Percentiles rank a stretch among this genome's conserved stretches.
Evolutionary conservation across 2,113 vertebrate species (phyloP).

Genomic region (Tricholaema leucomelas): DNA sequence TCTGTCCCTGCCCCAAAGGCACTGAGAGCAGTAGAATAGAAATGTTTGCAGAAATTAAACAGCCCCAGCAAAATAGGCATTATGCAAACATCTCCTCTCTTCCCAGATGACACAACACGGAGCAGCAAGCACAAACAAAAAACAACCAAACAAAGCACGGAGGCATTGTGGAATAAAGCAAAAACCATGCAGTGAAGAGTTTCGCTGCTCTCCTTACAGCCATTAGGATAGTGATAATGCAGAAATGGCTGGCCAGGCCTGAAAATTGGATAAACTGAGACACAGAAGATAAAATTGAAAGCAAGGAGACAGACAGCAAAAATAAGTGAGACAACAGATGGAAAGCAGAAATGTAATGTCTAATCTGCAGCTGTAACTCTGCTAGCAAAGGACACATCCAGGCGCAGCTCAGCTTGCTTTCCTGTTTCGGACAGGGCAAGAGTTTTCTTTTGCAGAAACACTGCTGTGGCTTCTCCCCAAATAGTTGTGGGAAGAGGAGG

Average conservation of each 20-base stretch:
- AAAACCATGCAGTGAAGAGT: background rate
- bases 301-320: conserved; percentile 42
- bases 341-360: conserved; percentile 33
- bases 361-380: conserved; percentile 37
- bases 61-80: conserved; percentile 21
- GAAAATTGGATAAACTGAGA: conserved; percentile 46
- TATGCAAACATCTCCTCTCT: conserved; percentile 32
- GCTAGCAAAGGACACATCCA: background rate
- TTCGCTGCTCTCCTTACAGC: conserved; percentile 6
- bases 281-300: conserved; percentile 37
- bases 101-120: conserved; percentile 7
- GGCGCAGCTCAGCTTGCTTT: background rate
- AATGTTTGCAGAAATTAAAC: conserved; percentile 36
- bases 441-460: background rate
- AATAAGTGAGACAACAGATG: conserved; percentile 43
- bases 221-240: conserved; percentile 23
- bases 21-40: background rate
- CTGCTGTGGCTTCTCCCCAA: background rate
- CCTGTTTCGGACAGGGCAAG: background rate
- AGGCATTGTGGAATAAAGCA: background rate
- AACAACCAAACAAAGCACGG: background rate
- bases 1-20: conserved; percentile 29
- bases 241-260: conserved; percentile 14
- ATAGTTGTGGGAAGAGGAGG: background rate
- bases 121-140: background rate